Evolutionary conservation across 2,113 vertebrate species (phyloP).

Genomic region (Sprattus sprattus): DNA sequence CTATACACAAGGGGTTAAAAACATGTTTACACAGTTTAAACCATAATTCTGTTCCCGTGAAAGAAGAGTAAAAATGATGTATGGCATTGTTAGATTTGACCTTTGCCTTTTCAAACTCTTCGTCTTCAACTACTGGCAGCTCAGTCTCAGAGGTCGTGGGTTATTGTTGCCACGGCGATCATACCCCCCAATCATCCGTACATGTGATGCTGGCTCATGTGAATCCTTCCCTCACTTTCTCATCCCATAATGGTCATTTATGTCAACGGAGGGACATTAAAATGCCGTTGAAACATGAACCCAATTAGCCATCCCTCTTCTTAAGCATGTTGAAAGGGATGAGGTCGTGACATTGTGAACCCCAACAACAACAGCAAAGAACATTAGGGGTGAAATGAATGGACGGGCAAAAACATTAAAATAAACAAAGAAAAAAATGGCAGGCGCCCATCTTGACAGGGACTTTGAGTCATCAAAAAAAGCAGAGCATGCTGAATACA

Average conservation of each 20-base stretch:
- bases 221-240: slow-evolving; percentile 40
- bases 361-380: background rate
- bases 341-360: background rate
- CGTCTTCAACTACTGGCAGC: slow-evolving; percentile 42
- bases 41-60: slow-evolving; percentile 25
- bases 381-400: background rate
- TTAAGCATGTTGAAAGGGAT: background rate
- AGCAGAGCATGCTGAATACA: background rate
- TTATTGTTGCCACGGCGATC: slow-evolving; percentile 15
- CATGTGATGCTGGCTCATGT: slow-evolving; percentile 23
- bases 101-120: slow-evolving; percentile 55
- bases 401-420: background rate
- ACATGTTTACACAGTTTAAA: slow-evolving; percentile 28
- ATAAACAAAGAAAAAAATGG: background rate
- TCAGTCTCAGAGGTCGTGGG: slow-evolving; percentile 37
- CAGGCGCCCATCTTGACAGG: background rate
- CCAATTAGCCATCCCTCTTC: slow-evolving; percentile 18
- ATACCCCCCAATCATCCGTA: slow-evolving; percentile 32
- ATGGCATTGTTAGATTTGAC: slow-evolving; percentile 38
- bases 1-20: slow-evolving; percentile 18
- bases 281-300: slow-evolving; percentile 34
- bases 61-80: slow-evolving; percentile 40
- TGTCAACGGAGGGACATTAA: slow-evolving; percentile 38
- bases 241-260: slow-evolving; percentile 53
- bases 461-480: slow-evolving; percentile 11